These are phyloP conservation scores for Ophioninae sp. DNA, from an alignment of 2,888 invertebrate genomes.

Conservation along the genomic window DNA sequence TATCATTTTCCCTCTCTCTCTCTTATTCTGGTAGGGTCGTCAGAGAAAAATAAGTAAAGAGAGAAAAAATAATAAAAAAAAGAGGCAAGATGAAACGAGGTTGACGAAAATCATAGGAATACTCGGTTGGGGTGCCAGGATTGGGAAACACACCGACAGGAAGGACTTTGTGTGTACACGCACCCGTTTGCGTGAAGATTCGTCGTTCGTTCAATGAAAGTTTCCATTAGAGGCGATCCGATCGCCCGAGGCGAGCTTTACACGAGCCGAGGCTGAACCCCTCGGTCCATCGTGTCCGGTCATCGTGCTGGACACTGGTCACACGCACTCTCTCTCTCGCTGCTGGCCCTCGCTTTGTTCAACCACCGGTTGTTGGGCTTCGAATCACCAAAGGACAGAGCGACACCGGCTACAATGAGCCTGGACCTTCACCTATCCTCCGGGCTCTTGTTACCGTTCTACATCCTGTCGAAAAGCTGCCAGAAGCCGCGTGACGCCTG, in stretches of 20 bases:
- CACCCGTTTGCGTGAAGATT: slow-evolving; percentile 55
- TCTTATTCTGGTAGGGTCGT: slow-evolving; percentile 5
- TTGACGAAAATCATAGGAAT: slow-evolving; percentile 56
- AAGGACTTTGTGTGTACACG: slow-evolving; percentile 13
- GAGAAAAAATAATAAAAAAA: slow-evolving; percentile 35
- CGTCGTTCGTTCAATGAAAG: slow-evolving; percentile 61
- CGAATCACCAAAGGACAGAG: slow-evolving; percentile 32
- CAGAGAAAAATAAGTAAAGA: slow-evolving; percentile 26
- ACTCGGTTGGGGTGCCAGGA: slow-evolving; percentile 48
- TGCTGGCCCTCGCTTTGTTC: slow-evolving; percentile 11
- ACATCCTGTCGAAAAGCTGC: slow-evolving; percentile 40
- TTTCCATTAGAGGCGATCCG: slow-evolving; percentile 55
- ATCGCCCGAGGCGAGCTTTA: slow-evolving; percentile 52
- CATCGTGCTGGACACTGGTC: slow-evolving; percentile 56
- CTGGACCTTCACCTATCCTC: slow-evolving; percentile 50
- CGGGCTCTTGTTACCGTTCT: slow-evolving; percentile 42
- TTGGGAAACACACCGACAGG: slow-evolving; percentile 44
- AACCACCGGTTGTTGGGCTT: slow-evolving; percentile 22
- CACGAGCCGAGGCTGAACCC: slow-evolving; percentile 45
- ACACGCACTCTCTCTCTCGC: slow-evolving; percentile 11
- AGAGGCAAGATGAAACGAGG: slow-evolving; percentile 42
- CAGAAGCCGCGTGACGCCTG: slow-evolving; percentile 46
- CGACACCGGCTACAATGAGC: slow-evolving; percentile 47
- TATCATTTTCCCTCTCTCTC: not conserved
- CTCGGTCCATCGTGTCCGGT: slow-evolving; percentile 48